phyloP scores from a whole-genome alignment of 2,113 vertebrate species.

The Pseudorasbora parva region DNA sequence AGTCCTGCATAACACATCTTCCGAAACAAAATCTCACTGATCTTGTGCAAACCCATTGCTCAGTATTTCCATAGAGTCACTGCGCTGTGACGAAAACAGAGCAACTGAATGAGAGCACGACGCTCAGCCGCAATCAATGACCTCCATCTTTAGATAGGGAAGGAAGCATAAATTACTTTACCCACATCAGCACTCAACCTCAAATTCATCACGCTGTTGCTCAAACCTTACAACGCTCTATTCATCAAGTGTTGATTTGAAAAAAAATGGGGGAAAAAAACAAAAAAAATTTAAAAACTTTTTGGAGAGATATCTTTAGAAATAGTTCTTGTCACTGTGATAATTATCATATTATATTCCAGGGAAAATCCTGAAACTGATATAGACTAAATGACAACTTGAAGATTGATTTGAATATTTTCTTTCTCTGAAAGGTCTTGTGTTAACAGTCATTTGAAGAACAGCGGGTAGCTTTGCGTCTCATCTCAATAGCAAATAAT shows the following conservation, averaged over 20 bases:
- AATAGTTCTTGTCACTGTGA: background rate
- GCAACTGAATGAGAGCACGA: background rate
- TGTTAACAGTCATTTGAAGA: background rate
- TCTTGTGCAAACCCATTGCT: background rate
- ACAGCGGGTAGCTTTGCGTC: background rate
- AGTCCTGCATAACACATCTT: background rate
- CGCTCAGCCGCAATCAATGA: constrained; percentile 2
- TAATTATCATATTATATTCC: background rate
- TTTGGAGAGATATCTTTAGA: background rate
- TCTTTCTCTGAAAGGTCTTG: background rate
- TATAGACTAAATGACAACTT: background rate
- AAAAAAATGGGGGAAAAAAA: background rate
- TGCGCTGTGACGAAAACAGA: background rate
- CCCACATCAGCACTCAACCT: background rate
- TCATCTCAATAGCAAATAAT: background rate
- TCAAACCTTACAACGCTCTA: background rate
- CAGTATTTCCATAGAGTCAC: constrained; percentile 9
- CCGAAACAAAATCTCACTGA: background rate
- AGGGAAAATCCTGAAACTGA: background rate
- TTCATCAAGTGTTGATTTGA: background rate
- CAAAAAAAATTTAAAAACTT: background rate
- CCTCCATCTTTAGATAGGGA: constrained; percentile 27
- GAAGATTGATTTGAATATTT: background rate
- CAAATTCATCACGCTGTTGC: background rate
- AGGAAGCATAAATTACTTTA: constrained; percentile 4